These are phyloP conservation scores for Drosophila atroscutellata DNA, from an alignment of 2,888 invertebrate species.

Conservation along the genomic window DNA sequence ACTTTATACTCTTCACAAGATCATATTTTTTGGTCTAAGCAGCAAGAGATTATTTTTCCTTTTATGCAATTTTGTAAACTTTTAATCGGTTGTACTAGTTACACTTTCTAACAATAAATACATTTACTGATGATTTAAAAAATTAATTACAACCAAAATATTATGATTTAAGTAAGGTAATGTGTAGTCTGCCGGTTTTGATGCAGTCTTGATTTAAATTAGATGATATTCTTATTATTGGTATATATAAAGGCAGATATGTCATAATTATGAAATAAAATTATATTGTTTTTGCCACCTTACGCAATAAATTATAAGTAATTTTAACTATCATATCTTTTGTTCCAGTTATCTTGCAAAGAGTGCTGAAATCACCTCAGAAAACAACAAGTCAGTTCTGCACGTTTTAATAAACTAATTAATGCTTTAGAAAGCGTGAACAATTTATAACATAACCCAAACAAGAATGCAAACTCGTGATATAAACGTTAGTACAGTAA, in stretches of 20 bases:
- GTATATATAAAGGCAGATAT: neutral
- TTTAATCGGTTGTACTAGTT: neutral
- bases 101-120: neutral
- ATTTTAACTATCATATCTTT: neutral
- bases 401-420: conserved; percentile 3
- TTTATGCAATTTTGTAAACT: neutral
- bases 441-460: conserved; percentile 3
- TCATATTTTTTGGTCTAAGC: neutral
- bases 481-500: neutral
- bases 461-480: neutral
- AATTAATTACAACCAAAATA: neutral
- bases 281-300: neutral
- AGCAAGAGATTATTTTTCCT: neutral
- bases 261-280: neutral
- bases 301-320: neutral
- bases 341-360: neutral
- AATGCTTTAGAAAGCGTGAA: conserved; percentile 25
- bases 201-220: neutral
- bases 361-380: conserved; percentile 15
- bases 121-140: neutral
- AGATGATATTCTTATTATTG: neutral
- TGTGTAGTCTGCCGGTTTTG: neutral
- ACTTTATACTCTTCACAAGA: neutral
- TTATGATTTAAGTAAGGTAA: neutral
- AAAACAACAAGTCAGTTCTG: neutral